These are phyloP conservation scores for Coecobrya sp. DNA, from an alignment of 2,888 invertebrate genomes.

Conservation along the genomic window DNA sequence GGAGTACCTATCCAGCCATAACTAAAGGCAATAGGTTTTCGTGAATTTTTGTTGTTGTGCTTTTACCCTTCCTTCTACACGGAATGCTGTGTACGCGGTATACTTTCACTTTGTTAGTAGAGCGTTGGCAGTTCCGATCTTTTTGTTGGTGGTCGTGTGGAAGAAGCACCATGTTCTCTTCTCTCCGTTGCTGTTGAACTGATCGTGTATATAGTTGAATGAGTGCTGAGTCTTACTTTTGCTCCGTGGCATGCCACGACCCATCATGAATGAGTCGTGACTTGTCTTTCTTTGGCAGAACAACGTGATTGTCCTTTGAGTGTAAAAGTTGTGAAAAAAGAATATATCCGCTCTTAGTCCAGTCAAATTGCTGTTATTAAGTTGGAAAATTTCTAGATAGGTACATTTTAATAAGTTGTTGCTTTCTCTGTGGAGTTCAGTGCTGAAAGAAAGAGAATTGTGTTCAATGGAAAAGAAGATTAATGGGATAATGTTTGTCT, in stretches of 20 bases:
- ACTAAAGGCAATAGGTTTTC: background rate
- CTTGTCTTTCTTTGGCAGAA: slow-evolving; percentile 57
- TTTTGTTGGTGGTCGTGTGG: background rate
- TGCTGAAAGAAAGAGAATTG: background rate
- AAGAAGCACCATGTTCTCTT: slow-evolving; percentile 2
- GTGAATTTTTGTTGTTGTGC: slow-evolving; percentile 13
- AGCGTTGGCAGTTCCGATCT: background rate
- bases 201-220: slow-evolving; percentile 19
- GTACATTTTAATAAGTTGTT: background rate
- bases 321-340: background rate
- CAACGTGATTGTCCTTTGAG: slow-evolving; percentile 36
- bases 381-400: background rate
- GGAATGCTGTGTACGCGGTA: background rate
- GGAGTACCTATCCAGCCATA: background rate
- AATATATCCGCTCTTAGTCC: background rate
- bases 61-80: background rate
- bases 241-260: background rate
- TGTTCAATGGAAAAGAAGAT: background rate
- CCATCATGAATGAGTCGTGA: slow-evolving; percentile 64
- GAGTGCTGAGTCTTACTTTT: background rate
- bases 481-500: background rate
- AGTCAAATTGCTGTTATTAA: slow-evolving; percentile 1
- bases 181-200: background rate
- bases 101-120: background rate
- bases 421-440: background rate